These are phyloP conservation scores for Sylvilagus floridanus DNA, from an alignment of 2,797 vertebrate species.

Conservation along the genomic window DNA sequence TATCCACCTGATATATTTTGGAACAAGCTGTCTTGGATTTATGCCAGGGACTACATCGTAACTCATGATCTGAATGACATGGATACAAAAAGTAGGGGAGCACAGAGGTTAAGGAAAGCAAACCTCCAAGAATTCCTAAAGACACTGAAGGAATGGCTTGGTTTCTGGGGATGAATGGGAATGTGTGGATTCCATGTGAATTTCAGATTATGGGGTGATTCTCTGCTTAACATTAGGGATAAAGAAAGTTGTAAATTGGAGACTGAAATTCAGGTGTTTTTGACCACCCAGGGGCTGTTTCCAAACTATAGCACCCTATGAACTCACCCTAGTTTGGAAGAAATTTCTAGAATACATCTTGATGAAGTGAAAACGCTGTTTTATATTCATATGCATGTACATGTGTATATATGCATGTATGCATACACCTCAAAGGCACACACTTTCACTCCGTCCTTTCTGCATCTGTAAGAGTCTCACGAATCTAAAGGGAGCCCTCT, in stretches of 20 bases:
- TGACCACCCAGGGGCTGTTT: neutral
- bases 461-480: neutral
- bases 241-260: neutral
- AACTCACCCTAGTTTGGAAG: neutral
- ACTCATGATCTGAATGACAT: neutral
- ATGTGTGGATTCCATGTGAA: neutral
- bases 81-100: neutral
- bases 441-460: neutral
- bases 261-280: conserved; percentile 1
- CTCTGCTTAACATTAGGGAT: neutral
- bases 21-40: conserved; percentile 9
- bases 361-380: neutral
- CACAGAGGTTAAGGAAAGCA: neutral
- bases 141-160: neutral
- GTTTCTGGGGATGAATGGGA: neutral
- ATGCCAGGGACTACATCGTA: neutral
- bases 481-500: conserved; percentile 26
- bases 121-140: neutral
- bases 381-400: neutral
- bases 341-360: neutral
- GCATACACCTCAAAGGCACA: neutral
- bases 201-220: neutral
- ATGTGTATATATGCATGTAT: neutral
- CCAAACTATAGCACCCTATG: neutral
- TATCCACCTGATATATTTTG: neutral